These are phyloP conservation scores for Petrolisthes manimaculis DNA, from an alignment of 2,888 invertebrate species.

Conservation along the genomic window DNA sequence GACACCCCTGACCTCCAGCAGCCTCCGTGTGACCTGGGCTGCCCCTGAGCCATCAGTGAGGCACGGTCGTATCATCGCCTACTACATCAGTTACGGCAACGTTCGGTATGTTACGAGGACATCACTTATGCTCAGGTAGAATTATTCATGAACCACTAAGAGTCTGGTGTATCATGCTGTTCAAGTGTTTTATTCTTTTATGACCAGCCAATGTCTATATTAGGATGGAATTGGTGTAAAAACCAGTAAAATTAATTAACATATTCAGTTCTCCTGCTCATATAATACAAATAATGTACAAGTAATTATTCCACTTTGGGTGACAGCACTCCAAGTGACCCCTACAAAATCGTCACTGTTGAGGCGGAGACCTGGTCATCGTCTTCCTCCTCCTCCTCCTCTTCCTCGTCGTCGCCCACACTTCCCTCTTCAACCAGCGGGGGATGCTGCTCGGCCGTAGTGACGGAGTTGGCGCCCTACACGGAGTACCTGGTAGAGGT, in stretches of 20 bases:
- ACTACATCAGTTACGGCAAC: conserved; percentile 51
- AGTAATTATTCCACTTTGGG: neutral
- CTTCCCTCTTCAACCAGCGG: conserved; percentile 24
- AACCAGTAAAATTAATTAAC: neutral
- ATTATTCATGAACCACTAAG: too few species aligned
- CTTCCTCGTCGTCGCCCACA: conserved; percentile 17
- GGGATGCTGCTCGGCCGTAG: conserved; percentile 42
- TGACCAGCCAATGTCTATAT: neutral
- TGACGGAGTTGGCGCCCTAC: conserved; percentile 49
- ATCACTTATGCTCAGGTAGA: too few species aligned
- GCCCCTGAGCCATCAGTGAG: conserved; percentile 32
- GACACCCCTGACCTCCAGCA: conserved; percentile 36
- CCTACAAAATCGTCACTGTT: conserved; percentile 48
- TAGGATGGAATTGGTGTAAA: neutral
- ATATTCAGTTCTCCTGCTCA: neutral
- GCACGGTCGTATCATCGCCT: conserved; percentile 49
- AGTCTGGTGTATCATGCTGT: too few species aligned
- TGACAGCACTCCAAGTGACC: conserved; percentile 45
- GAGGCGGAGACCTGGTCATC: conserved; percentile 46
- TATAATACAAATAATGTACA: too few species aligned
- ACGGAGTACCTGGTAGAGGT: conserved; percentile 54
- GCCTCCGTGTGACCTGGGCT: conserved; percentile 52
- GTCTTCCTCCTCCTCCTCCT: conserved; percentile 2
- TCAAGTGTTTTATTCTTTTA: neutral
- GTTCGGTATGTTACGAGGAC: conserved; percentile 23